phyloP scores from a whole-genome alignment of 2,888 invertebrate genomes.

The Oconnorella tubifera region DNA sequence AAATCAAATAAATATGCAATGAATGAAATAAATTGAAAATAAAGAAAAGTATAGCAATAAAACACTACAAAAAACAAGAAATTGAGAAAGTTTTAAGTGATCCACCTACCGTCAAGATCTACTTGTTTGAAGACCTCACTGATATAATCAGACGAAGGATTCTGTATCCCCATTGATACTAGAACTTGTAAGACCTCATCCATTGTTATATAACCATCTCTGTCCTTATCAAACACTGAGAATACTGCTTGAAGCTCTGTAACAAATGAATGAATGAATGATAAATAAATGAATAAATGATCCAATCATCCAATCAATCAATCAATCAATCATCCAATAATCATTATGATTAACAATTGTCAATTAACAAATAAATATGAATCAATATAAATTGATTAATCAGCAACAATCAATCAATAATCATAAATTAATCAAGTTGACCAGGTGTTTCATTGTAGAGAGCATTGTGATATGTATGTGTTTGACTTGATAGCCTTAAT shows the following conservation, averaged over 20 bases:
- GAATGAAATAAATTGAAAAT: neutral
- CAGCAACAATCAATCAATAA: too few relatives aligned
- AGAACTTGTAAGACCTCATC: conserved; percentile 27
- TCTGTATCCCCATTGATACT: conserved; percentile 18
- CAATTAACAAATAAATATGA: too few relatives aligned
- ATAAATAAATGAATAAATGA: too few relatives aligned
- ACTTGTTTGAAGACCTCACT: conserved; percentile 25
- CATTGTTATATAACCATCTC: conserved; percentile 33
- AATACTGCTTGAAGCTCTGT: conserved; percentile 25
- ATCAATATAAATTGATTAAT: too few relatives aligned
- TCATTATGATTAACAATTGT: too few relatives aligned
- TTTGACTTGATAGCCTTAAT: too few relatives aligned
- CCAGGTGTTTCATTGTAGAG: too few relatives aligned
- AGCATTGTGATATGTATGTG: too few relatives aligned
- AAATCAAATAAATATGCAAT: neutral
- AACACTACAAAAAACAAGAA: conserved; percentile 1
- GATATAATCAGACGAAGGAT: conserved; percentile 20
- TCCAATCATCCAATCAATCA: too few relatives aligned
- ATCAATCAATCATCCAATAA: too few relatives aligned
- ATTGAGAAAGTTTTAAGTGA: neutral
- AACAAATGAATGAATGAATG: too few relatives aligned
- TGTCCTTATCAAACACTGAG: conserved; percentile 28
- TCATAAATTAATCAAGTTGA: too few relatives aligned
- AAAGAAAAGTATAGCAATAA: neutral
- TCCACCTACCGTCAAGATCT: conserved; percentile 27